Percentiles rank a stretch among this genome's conserved stretches.
Evolutionary conservation across 2,113 vertebrate genomes (phyloP).

Genomic region (Cryptomyrus ogoouensis): DNA sequence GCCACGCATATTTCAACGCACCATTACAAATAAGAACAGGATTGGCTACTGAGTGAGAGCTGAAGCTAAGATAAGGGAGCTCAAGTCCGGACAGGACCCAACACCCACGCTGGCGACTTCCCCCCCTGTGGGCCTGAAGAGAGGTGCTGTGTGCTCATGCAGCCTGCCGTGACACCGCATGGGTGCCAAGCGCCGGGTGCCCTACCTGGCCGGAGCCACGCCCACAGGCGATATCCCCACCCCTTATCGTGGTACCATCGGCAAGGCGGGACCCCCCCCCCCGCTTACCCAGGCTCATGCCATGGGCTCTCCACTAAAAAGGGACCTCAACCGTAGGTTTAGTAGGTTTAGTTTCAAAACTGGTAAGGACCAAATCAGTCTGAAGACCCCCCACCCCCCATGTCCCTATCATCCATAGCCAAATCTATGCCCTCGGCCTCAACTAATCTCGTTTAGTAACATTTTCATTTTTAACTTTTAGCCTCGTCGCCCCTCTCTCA

Average conservation of each 20-base stretch:
- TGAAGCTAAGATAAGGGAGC: not conserved
- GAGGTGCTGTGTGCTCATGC: not conserved
- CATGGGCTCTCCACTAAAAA: not conserved
- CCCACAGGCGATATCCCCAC: constrained; percentile 8
- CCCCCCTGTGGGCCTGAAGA: not conserved
- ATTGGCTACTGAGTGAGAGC: not conserved
- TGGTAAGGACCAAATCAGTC: not conserved
- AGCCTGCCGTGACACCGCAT: not conserved
- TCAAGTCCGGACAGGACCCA: not conserved
- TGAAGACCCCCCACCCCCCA: not conserved
- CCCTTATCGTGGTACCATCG: not conserved
- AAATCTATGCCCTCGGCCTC: not conserved
- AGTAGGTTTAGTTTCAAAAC: not conserved
- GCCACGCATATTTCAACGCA: not conserved
- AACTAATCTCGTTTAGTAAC: not conserved
- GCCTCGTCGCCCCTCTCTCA: not conserved
- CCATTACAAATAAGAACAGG: not conserved
- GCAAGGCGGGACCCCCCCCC: not conserved
- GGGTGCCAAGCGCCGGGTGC: not conserved
- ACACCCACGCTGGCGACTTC: not conserved
- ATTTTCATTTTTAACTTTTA: not conserved
- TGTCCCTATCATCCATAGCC: not conserved
- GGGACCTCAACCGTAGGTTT: not conserved
- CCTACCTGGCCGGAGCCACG: not conserved
- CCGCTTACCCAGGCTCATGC: not conserved